These are phyloP conservation scores for Mustelus asterias DNA, from an alignment of 2,113 vertebrate genomes.

Conservation along the genomic window DNA sequence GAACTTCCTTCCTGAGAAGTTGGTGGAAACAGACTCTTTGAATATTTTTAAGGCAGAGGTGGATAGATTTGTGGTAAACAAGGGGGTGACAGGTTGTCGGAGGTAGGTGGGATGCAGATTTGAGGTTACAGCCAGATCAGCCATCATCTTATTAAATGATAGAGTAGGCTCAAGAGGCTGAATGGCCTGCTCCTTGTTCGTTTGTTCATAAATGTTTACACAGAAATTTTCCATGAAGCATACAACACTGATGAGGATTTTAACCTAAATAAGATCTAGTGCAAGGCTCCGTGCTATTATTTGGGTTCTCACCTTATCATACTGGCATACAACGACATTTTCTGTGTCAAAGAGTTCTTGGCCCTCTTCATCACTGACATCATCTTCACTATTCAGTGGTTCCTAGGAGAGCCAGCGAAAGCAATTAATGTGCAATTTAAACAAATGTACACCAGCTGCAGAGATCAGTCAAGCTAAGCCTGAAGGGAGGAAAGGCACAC, in stretches of 20 bases:
- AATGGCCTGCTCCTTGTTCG: too few relatives aligned
- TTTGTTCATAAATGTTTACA: neutral
- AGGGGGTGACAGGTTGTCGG: too few relatives aligned
- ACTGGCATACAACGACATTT: conserved; percentile 98
- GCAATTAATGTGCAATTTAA: neutral
- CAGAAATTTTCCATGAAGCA: neutral
- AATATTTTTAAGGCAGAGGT: too few relatives aligned
- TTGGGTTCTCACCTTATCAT: conserved; percentile 79
- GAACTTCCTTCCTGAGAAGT: too few relatives aligned
- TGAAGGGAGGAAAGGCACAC: neutral
- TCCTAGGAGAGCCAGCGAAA: conserved; percentile 61
- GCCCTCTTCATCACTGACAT: conserved; percentile 94
- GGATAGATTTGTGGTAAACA: too few relatives aligned
- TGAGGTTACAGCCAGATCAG: too few relatives aligned
- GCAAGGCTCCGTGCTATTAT: neutral
- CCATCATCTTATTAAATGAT: too few relatives aligned
- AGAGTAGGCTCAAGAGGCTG: too few relatives aligned
- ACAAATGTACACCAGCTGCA: neutral
- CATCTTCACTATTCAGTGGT: conserved; percentile 90
- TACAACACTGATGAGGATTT: neutral
- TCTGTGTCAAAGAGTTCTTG: conserved; percentile 97
- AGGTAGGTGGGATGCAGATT: too few relatives aligned
- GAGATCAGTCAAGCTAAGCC: neutral
- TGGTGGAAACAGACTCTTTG: too few relatives aligned
- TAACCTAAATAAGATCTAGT: neutral